Conservation (phyloP, 2,888 invertebrate genomes). For the Maniola hyperantus region DNA sequence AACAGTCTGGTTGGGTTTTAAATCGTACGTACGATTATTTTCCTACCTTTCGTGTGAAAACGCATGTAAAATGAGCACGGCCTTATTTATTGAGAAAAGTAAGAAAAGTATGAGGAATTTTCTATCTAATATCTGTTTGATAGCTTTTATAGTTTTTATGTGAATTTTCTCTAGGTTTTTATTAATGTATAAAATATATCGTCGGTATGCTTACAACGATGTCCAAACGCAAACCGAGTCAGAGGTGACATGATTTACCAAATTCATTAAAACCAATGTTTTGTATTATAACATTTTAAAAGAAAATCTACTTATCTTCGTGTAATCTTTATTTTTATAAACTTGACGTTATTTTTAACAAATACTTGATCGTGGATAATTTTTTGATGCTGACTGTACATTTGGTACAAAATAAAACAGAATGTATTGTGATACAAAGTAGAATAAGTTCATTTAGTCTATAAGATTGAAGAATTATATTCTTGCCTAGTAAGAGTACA, state of each 20-base stretch:
- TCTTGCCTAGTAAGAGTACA: background rate
- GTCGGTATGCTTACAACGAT: too few species aligned
- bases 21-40: too few species aligned
- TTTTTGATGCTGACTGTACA: slow-evolving; percentile 9
- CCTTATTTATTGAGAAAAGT: background rate
- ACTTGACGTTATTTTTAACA: background rate
- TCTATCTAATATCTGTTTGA: background rate
- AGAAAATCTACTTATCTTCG: background rate
- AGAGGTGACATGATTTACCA: too few species aligned
- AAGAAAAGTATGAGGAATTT: background rate
- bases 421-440: slow-evolving; percentile 11
- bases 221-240: too few species aligned
- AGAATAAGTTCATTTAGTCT: background rate
- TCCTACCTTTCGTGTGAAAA: too few species aligned
- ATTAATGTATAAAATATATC: too few species aligned
- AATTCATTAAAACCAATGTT: background rate
- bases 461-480: background rate
- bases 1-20: too few species aligned
- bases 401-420: background rate
- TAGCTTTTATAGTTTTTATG: background rate
- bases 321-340: background rate
- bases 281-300: background rate
- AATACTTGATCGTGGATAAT: background rate
- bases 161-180: too few species aligned
- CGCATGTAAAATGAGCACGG: too few species aligned